Evolutionary conservation across 2,797 vertebrate species (phyloP).

Genomic region (Gobio occitaniae): DNA sequence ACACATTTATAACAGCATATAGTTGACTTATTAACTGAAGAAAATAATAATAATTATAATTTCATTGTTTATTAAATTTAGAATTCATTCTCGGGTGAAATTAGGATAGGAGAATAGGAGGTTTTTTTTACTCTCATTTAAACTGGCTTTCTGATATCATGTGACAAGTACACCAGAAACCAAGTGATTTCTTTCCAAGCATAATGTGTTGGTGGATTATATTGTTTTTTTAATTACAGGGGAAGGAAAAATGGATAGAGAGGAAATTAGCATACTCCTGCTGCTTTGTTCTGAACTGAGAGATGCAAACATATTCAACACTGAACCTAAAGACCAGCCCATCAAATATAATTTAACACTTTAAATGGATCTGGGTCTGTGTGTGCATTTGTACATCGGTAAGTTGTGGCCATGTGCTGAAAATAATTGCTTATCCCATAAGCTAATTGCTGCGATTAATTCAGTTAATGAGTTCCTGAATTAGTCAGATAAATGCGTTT

Average conservation of each 20-base stretch:
- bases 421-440: conserved; percentile 49
- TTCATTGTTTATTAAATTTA: neutral
- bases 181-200: conserved; percentile 2
- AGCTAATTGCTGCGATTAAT: conserved; percentile 51
- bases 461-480: conserved; percentile 46
- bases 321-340: conserved; percentile 23
- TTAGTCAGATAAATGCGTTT: conserved; percentile 48
- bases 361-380: conserved; percentile 11
- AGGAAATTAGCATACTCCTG: conserved; percentile 16
- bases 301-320: conserved; percentile 10
- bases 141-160: conserved; percentile 5
- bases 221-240: conserved; percentile 26
- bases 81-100: neutral
- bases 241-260: neutral
- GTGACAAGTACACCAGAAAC: conserved; percentile 10
- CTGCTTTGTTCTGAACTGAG: conserved; percentile 17
- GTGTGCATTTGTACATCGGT: conserved; percentile 29
- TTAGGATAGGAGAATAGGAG: neutral
- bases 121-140: neutral
- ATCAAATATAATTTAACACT: conserved; percentile 34
- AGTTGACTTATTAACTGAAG: neutral
- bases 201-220: conserved; percentile 4
- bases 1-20: neutral
- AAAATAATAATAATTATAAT: neutral
- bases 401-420: conserved; percentile 42